A percentile compares a stretch with the other conserved stretches of the same genome.
Evolutionary conservation across 2,888 invertebrate species (phyloP).

Genomic region (Pocota personata): DNA sequence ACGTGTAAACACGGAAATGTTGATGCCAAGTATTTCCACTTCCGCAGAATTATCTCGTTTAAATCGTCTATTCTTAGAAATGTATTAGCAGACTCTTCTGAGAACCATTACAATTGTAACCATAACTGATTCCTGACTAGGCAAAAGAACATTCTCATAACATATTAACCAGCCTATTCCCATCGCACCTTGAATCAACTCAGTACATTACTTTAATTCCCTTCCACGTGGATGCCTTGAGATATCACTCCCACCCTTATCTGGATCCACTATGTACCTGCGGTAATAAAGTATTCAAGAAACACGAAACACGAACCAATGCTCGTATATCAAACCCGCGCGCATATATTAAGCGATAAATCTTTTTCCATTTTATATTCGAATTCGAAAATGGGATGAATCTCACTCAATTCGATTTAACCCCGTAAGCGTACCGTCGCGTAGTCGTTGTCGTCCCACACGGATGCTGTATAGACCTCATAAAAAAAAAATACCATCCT

Average conservation of each 20-base stretch:
- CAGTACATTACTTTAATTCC: neutral
- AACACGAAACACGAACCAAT: neutral
- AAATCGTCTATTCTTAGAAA: too few species aligned
- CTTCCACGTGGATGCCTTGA: neutral
- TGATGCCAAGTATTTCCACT: too few species aligned
- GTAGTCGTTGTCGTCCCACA: neutral
- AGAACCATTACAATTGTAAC: too few species aligned
- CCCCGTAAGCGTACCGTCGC: neutral
- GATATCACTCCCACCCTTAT: too few species aligned
- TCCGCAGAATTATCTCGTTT: too few species aligned
- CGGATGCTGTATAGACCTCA: neutral
- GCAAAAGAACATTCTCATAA: too few species aligned
- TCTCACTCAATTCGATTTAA: constrained; percentile 25
- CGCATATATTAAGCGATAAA: constrained; percentile 21
- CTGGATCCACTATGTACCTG: neutral
- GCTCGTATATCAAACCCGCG: constrained; percentile 22
- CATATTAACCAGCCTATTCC: neutral
- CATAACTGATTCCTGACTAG: too few species aligned
- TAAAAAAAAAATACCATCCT: neutral
- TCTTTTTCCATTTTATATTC: constrained; percentile 22
- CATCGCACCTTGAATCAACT: neutral
- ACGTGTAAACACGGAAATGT: too few species aligned
- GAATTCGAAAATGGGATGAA: constrained; percentile 20
- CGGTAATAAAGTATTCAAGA: constrained; percentile 17
- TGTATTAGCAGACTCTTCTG: too few species aligned